phyloP scores from a whole-genome alignment of 2,113 vertebrate species.

The Leucopternis melanops region DNA sequence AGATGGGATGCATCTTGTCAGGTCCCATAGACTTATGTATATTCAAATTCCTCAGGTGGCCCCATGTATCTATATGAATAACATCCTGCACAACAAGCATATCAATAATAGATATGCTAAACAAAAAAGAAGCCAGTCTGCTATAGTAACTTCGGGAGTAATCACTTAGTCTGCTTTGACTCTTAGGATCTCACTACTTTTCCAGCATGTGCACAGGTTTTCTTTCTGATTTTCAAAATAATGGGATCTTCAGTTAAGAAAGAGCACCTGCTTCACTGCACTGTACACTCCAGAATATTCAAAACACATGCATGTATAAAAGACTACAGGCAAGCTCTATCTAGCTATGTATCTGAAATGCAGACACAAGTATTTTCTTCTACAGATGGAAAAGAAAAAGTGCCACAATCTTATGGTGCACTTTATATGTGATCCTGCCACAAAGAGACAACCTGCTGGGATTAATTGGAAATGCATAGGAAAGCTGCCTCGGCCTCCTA shows the following conservation, averaged over 20 bases:
- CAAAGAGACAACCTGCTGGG: slow-evolving; percentile 22
- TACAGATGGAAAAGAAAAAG: neutral
- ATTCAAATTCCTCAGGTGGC: no score
- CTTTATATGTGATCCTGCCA: neutral
- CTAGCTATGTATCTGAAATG: neutral
- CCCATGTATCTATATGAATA: neutral
- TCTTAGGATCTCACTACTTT: neutral
- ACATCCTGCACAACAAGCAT: neutral
- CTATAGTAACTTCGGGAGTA: neutral
- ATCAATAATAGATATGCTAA: neutral
- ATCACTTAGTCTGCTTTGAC: neutral
- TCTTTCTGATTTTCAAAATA: neutral
- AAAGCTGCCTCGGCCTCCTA: neutral
- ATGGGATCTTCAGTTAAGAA: neutral
- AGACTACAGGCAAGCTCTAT: neutral
- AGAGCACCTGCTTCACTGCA: neutral
- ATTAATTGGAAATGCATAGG: slow-evolving; percentile 27
- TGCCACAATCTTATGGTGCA: neutral
- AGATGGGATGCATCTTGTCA: no score
- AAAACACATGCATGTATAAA: neutral
- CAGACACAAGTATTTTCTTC: neutral
- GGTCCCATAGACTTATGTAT: no score
- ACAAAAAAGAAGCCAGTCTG: neutral
- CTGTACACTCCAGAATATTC: neutral
- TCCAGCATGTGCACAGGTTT: neutral